Evolutionary conservation across 2,888 invertebrate genomes (phyloP).

Genomic region (Nomada ferruginata): DNA sequence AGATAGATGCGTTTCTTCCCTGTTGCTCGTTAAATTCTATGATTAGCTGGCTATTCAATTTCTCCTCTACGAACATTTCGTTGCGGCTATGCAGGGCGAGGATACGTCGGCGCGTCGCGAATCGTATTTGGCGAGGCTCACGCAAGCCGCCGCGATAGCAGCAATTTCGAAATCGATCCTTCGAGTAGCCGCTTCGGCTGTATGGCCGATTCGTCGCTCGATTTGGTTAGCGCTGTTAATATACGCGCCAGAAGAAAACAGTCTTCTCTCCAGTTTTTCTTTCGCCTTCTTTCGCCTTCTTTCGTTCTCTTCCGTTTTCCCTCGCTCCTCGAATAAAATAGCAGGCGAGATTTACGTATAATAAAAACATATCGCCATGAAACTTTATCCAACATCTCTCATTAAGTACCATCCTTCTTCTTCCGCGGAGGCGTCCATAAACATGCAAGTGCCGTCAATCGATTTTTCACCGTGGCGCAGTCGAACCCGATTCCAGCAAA

Average conservation of each 20-base stretch:
- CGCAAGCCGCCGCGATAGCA: not conserved
- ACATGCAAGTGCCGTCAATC: conserved; percentile 55
- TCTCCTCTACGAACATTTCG: not conserved
- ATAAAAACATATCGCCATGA: conserved; percentile 26
- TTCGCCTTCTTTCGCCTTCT: not conserved
- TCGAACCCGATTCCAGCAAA: conserved; percentile 1
- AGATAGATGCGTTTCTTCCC: conserved; percentile 31
- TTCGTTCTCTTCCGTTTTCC: conserved; percentile 12
- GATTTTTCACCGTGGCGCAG: conserved; percentile 51
- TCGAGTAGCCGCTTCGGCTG: not conserved
- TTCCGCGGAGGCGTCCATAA: conserved; percentile 45
- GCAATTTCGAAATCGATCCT: conserved; percentile 3
- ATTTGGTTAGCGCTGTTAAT: not conserved
- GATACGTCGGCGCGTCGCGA: not conserved
- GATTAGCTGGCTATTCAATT: conserved; percentile 38
- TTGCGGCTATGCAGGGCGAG: not conserved
- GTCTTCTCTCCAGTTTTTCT: not conserved
- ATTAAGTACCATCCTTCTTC: conserved; percentile 20
- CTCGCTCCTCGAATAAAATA: conserved; percentile 21
- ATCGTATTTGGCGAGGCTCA: not conserved
- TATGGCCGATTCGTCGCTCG: not conserved
- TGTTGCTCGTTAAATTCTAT: conserved; percentile 56
- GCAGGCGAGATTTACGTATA: conserved; percentile 27
- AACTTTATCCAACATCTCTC: conserved; percentile 2
- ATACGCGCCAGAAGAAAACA: not conserved